A percentile compares a stretch with the other conserved stretches of the same genome.
Evolutionary conservation across 1,140 invertebrate genomes (phyloP).

Genomic region (Stegodyphus dumicola): DNA sequence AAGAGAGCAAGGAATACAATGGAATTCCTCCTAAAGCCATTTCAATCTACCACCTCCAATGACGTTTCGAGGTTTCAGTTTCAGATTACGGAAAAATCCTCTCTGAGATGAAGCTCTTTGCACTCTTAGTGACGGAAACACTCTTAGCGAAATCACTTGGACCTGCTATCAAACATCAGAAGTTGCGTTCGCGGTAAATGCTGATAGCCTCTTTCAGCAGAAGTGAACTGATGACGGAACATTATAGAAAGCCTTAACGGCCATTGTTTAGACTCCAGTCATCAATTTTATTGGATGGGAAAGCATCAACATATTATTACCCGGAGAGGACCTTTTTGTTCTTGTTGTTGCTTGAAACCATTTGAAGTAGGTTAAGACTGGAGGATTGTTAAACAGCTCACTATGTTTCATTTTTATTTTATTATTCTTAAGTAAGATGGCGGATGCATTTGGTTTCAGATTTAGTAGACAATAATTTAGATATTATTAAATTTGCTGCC

Average conservation of each 20-base stretch:
- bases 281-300: constrained; percentile 53
- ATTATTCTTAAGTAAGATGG: no score
- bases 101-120: constrained; percentile 20
- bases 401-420: no score
- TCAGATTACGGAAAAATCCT: constrained; percentile 53
- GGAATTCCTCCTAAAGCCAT: constrained; percentile 52
- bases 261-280: constrained; percentile 42
- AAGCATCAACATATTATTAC: constrained; percentile 46
- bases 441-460: no score
- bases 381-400: no score
- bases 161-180: constrained; percentile 15
- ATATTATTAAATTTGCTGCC: no score
- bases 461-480: no score
- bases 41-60: constrained; percentile 43
- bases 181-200: constrained; percentile 36
- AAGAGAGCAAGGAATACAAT: constrained; percentile 44
- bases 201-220: constrained; percentile 21
- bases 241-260: constrained; percentile 55
- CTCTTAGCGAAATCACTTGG: constrained; percentile 32
- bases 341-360: no score
- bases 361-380: no score
- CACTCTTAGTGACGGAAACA: constrained; percentile 1
- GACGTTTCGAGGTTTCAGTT: constrained; percentile 33
- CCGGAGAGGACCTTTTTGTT: background rate
- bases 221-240: constrained; percentile 51